These are phyloP conservation scores for Muscidifurax raptorellus DNA, from an alignment of 1,140 invertebrate genomes.

Conservation along the genomic window DNA sequence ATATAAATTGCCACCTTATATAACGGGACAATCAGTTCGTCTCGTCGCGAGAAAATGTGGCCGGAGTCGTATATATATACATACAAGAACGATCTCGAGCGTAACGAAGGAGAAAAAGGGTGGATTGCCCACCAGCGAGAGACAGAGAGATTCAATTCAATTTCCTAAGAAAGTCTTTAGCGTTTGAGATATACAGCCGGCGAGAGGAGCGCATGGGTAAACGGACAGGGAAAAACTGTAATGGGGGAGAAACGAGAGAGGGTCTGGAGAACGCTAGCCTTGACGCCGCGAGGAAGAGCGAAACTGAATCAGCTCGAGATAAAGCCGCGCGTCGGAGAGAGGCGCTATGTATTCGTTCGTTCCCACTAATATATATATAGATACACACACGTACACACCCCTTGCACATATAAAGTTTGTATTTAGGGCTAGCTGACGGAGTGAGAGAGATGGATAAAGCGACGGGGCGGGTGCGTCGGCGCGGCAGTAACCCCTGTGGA, in stretches of 20 bases:
- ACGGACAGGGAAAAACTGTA: conserved; percentile 49
- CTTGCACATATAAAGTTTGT: not conserved
- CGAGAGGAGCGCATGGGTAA: conserved; percentile 61
- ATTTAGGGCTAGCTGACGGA: conserved; percentile 18
- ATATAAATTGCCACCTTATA: conserved; percentile 72
- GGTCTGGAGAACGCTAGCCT: not conserved
- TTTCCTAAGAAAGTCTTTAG: conserved; percentile 71
- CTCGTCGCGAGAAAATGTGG: too few species aligned
- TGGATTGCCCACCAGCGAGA: not conserved
- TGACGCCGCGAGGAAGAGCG: not conserved
- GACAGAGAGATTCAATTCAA: conserved; percentile 66
- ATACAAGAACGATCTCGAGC: not conserved
- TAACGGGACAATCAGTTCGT: conserved; percentile 48
- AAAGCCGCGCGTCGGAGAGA: not conserved
- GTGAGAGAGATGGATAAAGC: conserved; percentile 44
- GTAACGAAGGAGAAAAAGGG: conserved; percentile 40
- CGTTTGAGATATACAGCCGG: conserved; percentile 68
- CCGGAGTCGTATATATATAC: too few species aligned
- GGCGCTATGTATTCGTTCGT: too few species aligned
- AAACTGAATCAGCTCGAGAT: conserved; percentile 47
- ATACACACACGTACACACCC: too few species aligned
- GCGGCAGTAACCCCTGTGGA: conserved; percentile 11
- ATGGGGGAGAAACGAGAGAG: not conserved
- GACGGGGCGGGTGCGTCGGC: conserved; percentile 26
- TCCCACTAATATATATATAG: not conserved